These are phyloP conservation scores for Cheirogaleus major DNA, from an alignment of 2,797 vertebrate species.

Conservation along the genomic window DNA sequence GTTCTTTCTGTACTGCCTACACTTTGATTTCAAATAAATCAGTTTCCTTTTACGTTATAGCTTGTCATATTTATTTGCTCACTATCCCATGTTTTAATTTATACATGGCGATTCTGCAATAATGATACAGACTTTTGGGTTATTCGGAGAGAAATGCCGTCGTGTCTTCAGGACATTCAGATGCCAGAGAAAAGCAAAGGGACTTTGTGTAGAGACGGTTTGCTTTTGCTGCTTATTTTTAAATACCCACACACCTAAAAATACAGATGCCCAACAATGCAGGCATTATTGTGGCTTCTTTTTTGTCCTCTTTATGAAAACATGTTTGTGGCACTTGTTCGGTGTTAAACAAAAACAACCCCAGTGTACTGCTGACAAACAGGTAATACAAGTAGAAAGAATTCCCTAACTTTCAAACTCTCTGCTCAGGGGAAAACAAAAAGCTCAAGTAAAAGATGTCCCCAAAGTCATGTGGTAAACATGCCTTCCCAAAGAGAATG, in stretches of 20 bases:
- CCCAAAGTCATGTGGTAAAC: slow-evolving; percentile 60
- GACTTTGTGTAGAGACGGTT: not conserved
- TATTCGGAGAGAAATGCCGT: not conserved
- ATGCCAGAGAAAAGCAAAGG: not conserved
- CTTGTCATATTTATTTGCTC: not conserved
- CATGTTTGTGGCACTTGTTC: slow-evolving; percentile 57
- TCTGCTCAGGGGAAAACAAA: slow-evolving; percentile 22
- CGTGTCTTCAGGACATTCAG: not conserved
- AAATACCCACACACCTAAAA: slow-evolving; percentile 31
- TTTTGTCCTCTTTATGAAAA: slow-evolving; percentile 66
- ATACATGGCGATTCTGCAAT: not conserved
- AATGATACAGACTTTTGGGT: not conserved
- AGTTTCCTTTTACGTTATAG: slow-evolving; percentile 23
- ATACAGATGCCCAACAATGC: slow-evolving; percentile 37
- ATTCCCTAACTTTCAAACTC: slow-evolving; percentile 65
- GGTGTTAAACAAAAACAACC: slow-evolving; percentile 72
- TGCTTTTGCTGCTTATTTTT: not conserved
- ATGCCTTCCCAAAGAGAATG: slow-evolving; percentile 45
- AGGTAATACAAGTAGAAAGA: slow-evolving; percentile 75
- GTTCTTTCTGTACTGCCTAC: not conserved
- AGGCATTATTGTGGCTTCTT: slow-evolving; percentile 34
- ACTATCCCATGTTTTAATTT: not conserved
- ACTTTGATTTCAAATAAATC: slow-evolving; percentile 42
- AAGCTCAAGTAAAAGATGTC: slow-evolving; percentile 51
- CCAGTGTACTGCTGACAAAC: slow-evolving; percentile 72